phyloP scores from a whole-genome alignment of 1,140 invertebrate genomes.

The Macrostomum lignano region DNA sequence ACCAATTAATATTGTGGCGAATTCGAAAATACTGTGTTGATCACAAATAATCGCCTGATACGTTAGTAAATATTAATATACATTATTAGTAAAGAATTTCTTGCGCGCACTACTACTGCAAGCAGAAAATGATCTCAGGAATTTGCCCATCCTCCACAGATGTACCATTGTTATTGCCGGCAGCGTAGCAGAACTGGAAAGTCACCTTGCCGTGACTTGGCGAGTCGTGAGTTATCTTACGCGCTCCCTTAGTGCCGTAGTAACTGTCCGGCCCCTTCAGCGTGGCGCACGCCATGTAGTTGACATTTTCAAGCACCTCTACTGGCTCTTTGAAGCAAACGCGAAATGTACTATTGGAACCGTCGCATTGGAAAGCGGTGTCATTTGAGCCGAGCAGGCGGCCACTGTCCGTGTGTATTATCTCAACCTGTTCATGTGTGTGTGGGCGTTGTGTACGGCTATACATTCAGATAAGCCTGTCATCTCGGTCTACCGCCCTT shows the following conservation, averaged over 20 bases:
- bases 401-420: slow-evolving; percentile 44
- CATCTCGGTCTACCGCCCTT: too few species aligned
- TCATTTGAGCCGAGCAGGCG: slow-evolving; percentile 48
- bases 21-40: too few species aligned
- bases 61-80: too few species aligned
- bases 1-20: too few species aligned
- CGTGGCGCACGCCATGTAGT: slow-evolving; percentile 51
- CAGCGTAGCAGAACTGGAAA: slow-evolving; percentile 54
- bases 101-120: too few species aligned
- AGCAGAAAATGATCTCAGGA: slow-evolving; percentile 55
- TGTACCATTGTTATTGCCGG: slow-evolving; percentile 62
- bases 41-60: too few species aligned
- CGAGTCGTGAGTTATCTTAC: slow-evolving; percentile 45
- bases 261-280: slow-evolving; percentile 60
- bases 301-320: slow-evolving; percentile 46
- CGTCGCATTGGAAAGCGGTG: slow-evolving; percentile 48
- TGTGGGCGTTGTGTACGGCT: too few species aligned
- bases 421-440: too few species aligned
- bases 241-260: slow-evolving; percentile 51
- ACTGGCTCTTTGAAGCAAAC: slow-evolving; percentile 66
- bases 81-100: too few species aligned
- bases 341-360: slow-evolving; percentile 44
- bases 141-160: slow-evolving; percentile 65
- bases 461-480: too few species aligned
- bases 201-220: slow-evolving; percentile 42